phyloP scores from a whole-genome alignment of 2,797 vertebrate genomes.

The Poeciliopsis paucimaculata region DNA sequence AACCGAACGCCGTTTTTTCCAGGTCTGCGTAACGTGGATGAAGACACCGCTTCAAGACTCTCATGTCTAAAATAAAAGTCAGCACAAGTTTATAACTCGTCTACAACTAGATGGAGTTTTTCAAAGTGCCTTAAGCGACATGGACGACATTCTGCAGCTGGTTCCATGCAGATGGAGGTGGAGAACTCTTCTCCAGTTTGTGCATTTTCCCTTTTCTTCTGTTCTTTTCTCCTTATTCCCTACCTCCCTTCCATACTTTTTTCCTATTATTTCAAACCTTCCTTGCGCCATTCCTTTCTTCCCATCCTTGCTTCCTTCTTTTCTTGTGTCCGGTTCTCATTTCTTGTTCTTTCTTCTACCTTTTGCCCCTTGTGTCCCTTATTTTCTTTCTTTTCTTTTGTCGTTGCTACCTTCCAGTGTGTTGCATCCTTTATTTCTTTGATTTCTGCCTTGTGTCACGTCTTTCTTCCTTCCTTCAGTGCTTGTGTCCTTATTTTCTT shows the following conservation, averaged over 20 bases:
- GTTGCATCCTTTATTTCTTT: background rate
- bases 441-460: background rate
- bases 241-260: background rate
- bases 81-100: background rate
- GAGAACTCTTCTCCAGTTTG: background rate
- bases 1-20: background rate
- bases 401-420: background rate
- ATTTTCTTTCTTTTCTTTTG: background rate
- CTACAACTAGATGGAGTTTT: background rate
- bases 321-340: background rate
- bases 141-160: background rate
- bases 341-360: background rate
- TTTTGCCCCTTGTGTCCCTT: background rate
- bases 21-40: background rate
- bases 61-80: background rate
- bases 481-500: background rate
- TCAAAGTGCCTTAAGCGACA: background rate
- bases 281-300: background rate
- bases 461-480: background rate
- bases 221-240: background rate
- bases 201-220: background rate
- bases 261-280: background rate
- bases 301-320: background rate
- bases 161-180: background rate
- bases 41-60: no score